Evolutionary conservation across 2,888 invertebrate genomes (phyloP).

Genomic region (Nowickia ferox): DNA sequence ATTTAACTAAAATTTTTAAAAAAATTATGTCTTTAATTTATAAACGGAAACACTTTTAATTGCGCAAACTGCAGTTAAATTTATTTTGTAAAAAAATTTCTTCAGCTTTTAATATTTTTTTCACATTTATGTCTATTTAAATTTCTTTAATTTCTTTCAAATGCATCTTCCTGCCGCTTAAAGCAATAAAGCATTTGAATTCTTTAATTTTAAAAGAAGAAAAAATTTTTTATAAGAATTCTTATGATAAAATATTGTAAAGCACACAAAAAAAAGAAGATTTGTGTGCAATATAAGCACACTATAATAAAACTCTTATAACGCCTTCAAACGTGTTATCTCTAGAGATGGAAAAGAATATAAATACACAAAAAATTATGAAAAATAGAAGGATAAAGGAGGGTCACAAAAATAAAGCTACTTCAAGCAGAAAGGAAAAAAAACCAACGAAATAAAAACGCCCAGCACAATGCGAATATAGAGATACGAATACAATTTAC

Average conservation of each 20-base stretch:
- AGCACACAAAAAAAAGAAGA: slow-evolving; percentile 7
- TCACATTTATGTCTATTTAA: neutral
- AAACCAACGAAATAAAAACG: slow-evolving; percentile 25
- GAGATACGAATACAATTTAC: neutral
- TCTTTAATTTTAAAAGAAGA: slow-evolving; percentile 9
- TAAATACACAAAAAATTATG: slow-evolving; percentile 47
- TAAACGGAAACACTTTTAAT: too few relatives aligned
- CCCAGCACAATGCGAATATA: neutral
- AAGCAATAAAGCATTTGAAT: neutral
- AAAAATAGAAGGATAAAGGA: slow-evolving; percentile 17
- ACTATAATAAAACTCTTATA: slow-evolving; percentile 39
- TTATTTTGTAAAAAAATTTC: neutral
- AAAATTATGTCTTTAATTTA: too few relatives aligned
- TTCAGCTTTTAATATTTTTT: neutral
- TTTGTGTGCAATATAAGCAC: slow-evolving; percentile 1
- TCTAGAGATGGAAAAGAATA: slow-evolving; percentile 42
- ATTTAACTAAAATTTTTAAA: too few relatives aligned
- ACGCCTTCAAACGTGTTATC: slow-evolving; percentile 47
- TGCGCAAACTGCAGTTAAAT: too few relatives aligned
- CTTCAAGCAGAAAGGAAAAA: slow-evolving; percentile 47
- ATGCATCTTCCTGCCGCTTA: neutral
- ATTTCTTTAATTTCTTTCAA: neutral
- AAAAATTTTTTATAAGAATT: slow-evolving; percentile 23
- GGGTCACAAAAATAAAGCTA: slow-evolving; percentile 7
- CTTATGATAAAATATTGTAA: slow-evolving; percentile 7